Evolutionary conservation across 1,140 invertebrate genomes (phyloP), one percentile per base, ranked within the genome.

Genomic region (Panagrolaimus sp.): DNA sequence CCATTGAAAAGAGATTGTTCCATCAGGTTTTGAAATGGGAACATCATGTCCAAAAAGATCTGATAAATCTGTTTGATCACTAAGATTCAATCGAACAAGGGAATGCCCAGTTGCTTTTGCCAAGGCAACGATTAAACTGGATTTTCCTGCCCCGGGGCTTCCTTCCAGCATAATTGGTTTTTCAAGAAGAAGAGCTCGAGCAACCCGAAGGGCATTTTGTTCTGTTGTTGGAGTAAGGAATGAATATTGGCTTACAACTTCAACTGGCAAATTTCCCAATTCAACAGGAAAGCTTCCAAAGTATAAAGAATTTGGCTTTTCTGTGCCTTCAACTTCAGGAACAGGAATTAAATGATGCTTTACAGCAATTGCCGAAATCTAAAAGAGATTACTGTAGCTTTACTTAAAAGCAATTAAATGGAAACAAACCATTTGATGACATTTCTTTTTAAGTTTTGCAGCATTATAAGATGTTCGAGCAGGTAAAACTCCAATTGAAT

Each of bases 41-140:
- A 99, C 86, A 87, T 99, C 96, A 47, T 93, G 91, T 55, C 96
- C 96, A 86, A 99, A 99, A 15, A 99, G 86, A 87, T 99, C 96
- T 21, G 91, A 91, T 62, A 98, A 88, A 86, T 98, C 96, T 0
- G 96, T 99, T 87, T 99, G 96, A 82, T 99, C 96, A 48, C 94
- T 98, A 14, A 99, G 87, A 88, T 99, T 99, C 55, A 99, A 94
- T 46, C 96, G 86, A 15, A 94, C 89, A 9, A 98, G 87, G 15
- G 85, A 73, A 83, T 94, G 88, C 0, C 91, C 90, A 28, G 92
- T 89, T 5, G 88, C 88, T 83, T 89, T 90, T 0, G 94, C 94
- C 17, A 99, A 85, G n/a, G 93, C 93, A 62, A 89, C 88, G 2
- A 99, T 90, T 55, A 97, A 86, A 80, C 91, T 95, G 0, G 96